Percentiles rank a stretch among this genome's conserved stretches.
phyloP scores from a whole-genome alignment of 2,888 invertebrate species.

The Phragmatobia fuliginosa region DNA sequence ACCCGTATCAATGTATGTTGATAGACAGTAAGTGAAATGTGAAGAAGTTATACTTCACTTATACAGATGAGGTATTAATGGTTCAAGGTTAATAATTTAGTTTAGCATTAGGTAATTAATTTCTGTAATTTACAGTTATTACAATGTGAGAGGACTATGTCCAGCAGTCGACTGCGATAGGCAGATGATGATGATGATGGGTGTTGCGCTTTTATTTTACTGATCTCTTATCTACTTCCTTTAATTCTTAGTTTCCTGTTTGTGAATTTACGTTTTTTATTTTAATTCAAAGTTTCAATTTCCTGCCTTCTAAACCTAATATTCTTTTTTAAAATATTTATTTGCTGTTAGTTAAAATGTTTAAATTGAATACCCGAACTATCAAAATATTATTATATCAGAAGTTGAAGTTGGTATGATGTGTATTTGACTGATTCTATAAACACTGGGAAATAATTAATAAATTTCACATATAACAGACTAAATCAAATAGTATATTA shows the following conservation, averaged over 20 bases:
- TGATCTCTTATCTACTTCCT: too few relatives aligned
- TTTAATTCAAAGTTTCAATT: too few relatives aligned
- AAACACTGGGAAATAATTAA: neutral
- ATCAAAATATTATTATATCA: neutral
- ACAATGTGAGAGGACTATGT: too few relatives aligned
- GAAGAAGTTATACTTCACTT: constrained; percentile 38
- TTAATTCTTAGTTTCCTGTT: too few relatives aligned
- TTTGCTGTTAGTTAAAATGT: too few relatives aligned
- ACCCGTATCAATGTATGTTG: constrained; percentile 33
- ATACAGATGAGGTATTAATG: constrained; percentile 30
- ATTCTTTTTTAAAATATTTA: too few relatives aligned
- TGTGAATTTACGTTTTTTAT: too few relatives aligned
- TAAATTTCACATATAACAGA: constrained; percentile 2
- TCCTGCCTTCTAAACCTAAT: too few relatives aligned
- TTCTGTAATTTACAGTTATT: neutral
- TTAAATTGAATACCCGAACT: too few relatives aligned
- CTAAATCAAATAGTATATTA: neutral
- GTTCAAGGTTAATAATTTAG: neutral
- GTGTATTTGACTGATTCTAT: neutral
- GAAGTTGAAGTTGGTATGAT: neutral
- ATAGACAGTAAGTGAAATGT: constrained; percentile 50
- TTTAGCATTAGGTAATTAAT: neutral
- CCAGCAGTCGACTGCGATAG: too few relatives aligned
- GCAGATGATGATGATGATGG: too few relatives aligned
- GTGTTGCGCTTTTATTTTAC: too few relatives aligned